Evolutionary conservation across 1,140 invertebrate genomes (phyloP), one percentile per base, ranked within the genome.

Genomic region (Drosophila mojavensis): DNA sequence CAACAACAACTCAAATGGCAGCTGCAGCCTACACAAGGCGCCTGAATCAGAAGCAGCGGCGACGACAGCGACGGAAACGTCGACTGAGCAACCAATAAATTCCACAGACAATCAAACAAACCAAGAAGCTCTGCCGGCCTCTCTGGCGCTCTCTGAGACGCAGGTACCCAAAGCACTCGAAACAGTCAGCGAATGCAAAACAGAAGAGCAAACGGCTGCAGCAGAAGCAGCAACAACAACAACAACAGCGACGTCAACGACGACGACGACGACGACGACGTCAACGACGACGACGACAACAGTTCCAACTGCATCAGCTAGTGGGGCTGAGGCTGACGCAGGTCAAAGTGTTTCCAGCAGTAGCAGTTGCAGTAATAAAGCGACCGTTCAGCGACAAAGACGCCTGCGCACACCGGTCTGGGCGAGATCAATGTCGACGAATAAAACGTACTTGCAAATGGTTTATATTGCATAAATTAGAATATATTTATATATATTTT

Each of bases 361-460:
- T 89, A 90, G 85, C 86, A 92, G 89, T 82, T 79, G 78, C 79
- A 90, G 89, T 91, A 92, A 91, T 88, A 91, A 90, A 90, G 88
- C 90, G 83, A 90, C 89, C 86, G 80, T 85, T 77, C 86, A 90
- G 75, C 85, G 89, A 90, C 89, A 91, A 93, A 94, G 95, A 92
- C 94, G 95, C 84, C 94, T 96, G 92, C 94, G 95, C 93, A 95
- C 95, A 92, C 95, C 95, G 86, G 94, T 95, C 90, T 96, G 95
- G 95, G 95, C 95, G 93, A 95, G 95, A 93, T 95, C 95, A 93
- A 92, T 92, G 91, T 91, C 91, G 71, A 92, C 89, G 75, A 90
- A 92, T 79, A 92, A 92, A 92, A 92, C 90, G 91, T 92, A 92
- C 91, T 90, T 80, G 79, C 82, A 84, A 77, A 81, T 79, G 70